Evolutionary conservation across 2,113 vertebrate species (phyloP).

Genomic region (Furnarius figulus): DNA sequence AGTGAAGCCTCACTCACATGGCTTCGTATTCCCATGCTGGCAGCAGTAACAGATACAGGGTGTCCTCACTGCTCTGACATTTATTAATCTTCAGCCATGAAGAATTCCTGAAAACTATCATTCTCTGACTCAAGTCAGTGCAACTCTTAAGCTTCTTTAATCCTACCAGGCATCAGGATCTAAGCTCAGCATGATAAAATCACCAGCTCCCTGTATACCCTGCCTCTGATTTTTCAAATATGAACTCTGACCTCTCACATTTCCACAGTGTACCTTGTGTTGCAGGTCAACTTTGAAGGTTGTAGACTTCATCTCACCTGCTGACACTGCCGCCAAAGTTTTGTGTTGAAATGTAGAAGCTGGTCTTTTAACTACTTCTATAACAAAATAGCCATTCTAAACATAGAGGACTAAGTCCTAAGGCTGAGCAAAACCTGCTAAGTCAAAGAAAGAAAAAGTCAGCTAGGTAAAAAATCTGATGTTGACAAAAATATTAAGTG

Average conservation of each 20-base stretch:
- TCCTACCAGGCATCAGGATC: neutral
- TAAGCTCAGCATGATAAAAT: neutral
- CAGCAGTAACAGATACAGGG: neutral
- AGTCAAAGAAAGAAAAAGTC: neutral
- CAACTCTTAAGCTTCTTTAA: neutral
- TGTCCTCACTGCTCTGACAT: neutral
- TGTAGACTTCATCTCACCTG: neutral
- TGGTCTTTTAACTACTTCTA: neutral
- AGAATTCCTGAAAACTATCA: neutral
- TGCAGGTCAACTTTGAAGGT: neutral
- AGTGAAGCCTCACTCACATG: rapidly evolving
- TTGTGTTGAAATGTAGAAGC: neutral
- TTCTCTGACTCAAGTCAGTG: neutral
- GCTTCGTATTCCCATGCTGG: neutral
- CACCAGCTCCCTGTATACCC: neutral
- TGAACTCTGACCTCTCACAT: neutral
- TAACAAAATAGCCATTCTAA: neutral
- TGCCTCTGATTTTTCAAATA: neutral
- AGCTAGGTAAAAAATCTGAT: neutral
- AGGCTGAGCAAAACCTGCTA: neutral
- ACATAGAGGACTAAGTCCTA: neutral
- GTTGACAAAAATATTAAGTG: neutral
- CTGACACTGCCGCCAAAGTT: neutral
- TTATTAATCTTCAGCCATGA: neutral
- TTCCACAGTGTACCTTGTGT: neutral